phyloP scores from a whole-genome alignment of 2,113 vertebrate species.

The Heterotilapia buettikoferi region DNA sequence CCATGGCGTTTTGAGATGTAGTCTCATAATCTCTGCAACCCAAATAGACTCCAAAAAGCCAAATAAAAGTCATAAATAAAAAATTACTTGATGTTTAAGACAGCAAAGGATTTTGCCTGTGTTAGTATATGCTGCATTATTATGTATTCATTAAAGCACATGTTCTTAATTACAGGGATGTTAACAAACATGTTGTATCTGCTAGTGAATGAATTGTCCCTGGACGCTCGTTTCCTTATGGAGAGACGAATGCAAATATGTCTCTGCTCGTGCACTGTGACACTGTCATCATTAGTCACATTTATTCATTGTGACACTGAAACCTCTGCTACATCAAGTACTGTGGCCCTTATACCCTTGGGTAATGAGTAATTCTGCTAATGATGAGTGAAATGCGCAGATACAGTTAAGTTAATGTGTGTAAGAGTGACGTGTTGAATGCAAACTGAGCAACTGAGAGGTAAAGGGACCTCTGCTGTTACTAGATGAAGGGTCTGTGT shows the following conservation, averaged over 20 bases:
- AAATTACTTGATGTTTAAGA: not conserved
- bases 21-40: not conserved
- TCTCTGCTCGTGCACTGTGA: slow-evolving; percentile 10
- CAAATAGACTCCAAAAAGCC: not conserved
- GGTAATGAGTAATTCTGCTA: slow-evolving; percentile 56
- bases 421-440: slow-evolving; percentile 29
- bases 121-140: not conserved
- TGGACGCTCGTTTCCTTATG: slow-evolving; percentile 11
- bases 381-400: slow-evolving; percentile 44
- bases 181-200: slow-evolving; percentile 33
- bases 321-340: slow-evolving; percentile 30
- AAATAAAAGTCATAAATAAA: not conserved
- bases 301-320: slow-evolving; percentile 44
- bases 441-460: slow-evolving; percentile 4
- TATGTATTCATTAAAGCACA: not conserved
- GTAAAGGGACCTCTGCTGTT: not conserved
- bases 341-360: slow-evolving; percentile 19
- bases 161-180: slow-evolving; percentile 27
- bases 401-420: slow-evolving; percentile 24
- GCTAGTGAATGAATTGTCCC: slow-evolving; percentile 29
- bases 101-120: not conserved
- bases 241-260: slow-evolving; percentile 28
- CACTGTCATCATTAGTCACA: slow-evolving; percentile 51
- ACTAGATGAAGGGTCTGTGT: not conserved
- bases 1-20: not conserved